Percentiles rank a stretch among this genome's conserved stretches.
Conservation (phyloP, 2,888 invertebrate genomes). For the Ectemnius cavifrons region DNA sequence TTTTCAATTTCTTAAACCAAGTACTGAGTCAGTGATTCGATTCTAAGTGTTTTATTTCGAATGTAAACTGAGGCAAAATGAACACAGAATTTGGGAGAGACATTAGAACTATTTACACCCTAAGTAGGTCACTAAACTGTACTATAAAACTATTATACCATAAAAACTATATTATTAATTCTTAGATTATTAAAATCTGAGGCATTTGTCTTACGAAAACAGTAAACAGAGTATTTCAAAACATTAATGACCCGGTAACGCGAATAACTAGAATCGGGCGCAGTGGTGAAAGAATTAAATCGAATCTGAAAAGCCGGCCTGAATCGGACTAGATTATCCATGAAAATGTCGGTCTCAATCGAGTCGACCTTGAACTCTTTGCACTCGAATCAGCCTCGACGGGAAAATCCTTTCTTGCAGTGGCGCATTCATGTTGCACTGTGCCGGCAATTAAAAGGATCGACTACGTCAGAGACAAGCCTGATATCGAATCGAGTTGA, state of each 20-base stretch:
- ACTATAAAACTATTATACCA: too few species aligned
- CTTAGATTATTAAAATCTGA: too few species aligned
- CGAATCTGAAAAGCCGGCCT: constrained; percentile 1
- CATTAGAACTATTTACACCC: too few species aligned
- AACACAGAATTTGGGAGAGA: too few species aligned
- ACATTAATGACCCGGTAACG: neutral
- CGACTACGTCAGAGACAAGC: constrained; percentile 39
- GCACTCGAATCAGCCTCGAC: constrained; percentile 33
- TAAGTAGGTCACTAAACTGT: too few species aligned
- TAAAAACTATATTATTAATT: too few species aligned
- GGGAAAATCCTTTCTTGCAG: constrained; percentile 38
- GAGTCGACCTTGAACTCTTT: constrained; percentile 49
- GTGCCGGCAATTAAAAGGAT: constrained; percentile 43
- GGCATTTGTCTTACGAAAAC: neutral
- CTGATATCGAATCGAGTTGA: constrained; percentile 35
- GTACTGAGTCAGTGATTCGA: too few species aligned
- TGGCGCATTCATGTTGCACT: constrained; percentile 41
- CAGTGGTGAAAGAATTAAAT: neutral
- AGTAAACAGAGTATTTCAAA: neutral
- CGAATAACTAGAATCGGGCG: too few species aligned
- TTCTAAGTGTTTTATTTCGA: too few species aligned
- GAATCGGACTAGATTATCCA: neutral
- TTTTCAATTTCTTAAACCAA: too few species aligned
- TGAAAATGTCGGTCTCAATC: constrained; percentile 34
- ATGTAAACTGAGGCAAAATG: too few species aligned